A percentile compares a stretch with the other conserved stretches of the same genome.
Conservation (phyloP, 2,888 invertebrate species). For the Itoplectis maculator region DNA sequence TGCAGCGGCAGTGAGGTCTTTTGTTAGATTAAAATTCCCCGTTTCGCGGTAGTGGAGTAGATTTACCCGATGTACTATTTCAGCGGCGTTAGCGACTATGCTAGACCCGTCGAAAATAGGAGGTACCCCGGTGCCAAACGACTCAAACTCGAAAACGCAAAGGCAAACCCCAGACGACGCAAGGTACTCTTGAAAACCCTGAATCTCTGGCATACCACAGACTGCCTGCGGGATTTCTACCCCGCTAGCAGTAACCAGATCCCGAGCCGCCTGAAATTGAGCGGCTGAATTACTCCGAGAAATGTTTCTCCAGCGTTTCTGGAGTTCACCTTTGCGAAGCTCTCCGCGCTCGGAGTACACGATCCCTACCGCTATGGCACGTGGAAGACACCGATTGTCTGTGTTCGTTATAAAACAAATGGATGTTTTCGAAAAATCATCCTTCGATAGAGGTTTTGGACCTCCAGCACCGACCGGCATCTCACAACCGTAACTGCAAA, state of each 20-base stretch:
- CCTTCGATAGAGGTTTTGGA: background rate
- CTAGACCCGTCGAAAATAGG: background rate
- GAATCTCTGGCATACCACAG: background rate
- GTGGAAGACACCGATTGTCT: background rate
- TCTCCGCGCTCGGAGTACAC: no score
- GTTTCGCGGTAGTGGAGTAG: background rate
- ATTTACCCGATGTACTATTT: background rate
- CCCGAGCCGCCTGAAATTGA: background rate
- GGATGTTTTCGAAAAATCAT: background rate
- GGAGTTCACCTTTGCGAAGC: no score
- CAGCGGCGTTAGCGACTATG: background rate
- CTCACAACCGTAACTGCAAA: background rate
- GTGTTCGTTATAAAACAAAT: background rate
- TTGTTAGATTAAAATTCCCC: background rate
- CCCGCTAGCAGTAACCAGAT: background rate
- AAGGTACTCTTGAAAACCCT: background rate
- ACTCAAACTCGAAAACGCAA: background rate
- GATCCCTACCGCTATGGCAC: no score
- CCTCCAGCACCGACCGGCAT: background rate
- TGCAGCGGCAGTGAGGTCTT: background rate
- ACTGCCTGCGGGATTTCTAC: background rate
- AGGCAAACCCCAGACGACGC: background rate
- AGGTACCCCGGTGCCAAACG: background rate
- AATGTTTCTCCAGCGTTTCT: background rate
- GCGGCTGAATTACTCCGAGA: background rate